phyloP scores from a whole-genome alignment of 2,888 invertebrate species.

The Camptogramma bilineatum region DNA sequence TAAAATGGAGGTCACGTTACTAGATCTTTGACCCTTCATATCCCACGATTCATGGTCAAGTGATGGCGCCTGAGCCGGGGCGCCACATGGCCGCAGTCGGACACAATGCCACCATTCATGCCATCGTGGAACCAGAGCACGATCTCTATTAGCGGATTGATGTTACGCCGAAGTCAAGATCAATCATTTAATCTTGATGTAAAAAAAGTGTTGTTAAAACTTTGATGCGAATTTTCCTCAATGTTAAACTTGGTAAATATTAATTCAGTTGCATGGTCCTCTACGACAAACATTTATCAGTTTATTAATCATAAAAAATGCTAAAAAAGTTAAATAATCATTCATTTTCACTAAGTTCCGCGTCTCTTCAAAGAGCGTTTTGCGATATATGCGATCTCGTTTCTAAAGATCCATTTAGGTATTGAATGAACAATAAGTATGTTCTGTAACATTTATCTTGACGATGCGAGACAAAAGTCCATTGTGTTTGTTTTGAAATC shows the following conservation, averaged over 20 bases:
- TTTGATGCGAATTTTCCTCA: slow-evolving; percentile 5
- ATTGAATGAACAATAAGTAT: slow-evolving; percentile 52
- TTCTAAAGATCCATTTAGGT: slow-evolving; percentile 18
- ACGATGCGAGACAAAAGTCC: slow-evolving; percentile 52
- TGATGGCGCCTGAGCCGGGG: slow-evolving; percentile 62
- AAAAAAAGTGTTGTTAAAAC: slow-evolving; percentile 34
- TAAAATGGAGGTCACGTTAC: slow-evolving; percentile 68
- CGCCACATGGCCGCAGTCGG: slow-evolving; percentile 65
- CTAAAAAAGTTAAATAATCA: too few relatives aligned
- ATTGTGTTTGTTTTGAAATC: slow-evolving; percentile 59
- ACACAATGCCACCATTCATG: slow-evolving; percentile 69
- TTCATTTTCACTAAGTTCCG: neutral
- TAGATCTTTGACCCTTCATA: slow-evolving; percentile 72
- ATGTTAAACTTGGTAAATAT: neutral
- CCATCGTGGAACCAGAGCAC: slow-evolving; percentile 58
- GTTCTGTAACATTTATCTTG: slow-evolving; percentile 45
- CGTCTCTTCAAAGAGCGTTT: slow-evolving; percentile 32
- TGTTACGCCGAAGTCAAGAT: slow-evolving; percentile 62
- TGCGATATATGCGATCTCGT: slow-evolving; percentile 18
- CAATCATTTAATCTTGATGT: slow-evolving; percentile 52
- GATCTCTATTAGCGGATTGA: slow-evolving; percentile 55
- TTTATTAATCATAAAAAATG: too few relatives aligned
- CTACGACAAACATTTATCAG: too few relatives aligned
- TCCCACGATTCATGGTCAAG: slow-evolving; percentile 70
- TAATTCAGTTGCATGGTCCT: too few relatives aligned